These are phyloP conservation scores for Rhingia rostrata DNA, from an alignment of 2,888 invertebrate species.

Conservation along the genomic window DNA sequence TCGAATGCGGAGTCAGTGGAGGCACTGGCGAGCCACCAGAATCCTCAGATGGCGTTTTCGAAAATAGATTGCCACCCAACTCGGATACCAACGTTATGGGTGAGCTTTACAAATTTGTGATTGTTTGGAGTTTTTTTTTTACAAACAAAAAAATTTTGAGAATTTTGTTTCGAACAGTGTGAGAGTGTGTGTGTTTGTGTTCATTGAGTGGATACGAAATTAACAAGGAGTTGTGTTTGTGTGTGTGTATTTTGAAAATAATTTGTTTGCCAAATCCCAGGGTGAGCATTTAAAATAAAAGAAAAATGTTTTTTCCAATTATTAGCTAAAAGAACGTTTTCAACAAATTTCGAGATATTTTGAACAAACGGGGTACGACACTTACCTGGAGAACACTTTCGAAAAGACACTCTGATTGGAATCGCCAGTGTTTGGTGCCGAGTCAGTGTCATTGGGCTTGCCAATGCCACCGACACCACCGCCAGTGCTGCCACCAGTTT, in stretches of 20 bases:
- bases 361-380: neutral
- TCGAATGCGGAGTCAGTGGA: constrained; percentile 86
- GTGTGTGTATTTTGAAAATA: constrained; percentile 20
- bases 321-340: constrained; percentile 28
- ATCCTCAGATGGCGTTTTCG: constrained; percentile 96
- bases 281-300: constrained; percentile 74
- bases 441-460: constrained; percentile 81
- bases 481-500: constrained; percentile 84
- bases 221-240: constrained; percentile 28
- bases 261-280: constrained; percentile 79
- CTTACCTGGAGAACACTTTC: constrained; percentile 95
- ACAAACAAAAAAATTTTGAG: constrained; percentile 25
- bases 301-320: constrained; percentile 71
- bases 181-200: constrained; percentile 39
- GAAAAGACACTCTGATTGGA: constrained; percentile 91
- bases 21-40: constrained; percentile 88
- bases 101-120: constrained; percentile 85
- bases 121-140: constrained; percentile 26
- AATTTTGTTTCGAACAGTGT: constrained; percentile 44
- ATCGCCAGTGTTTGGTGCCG: constrained; percentile 84
- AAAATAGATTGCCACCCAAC: constrained; percentile 97
- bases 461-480: constrained; percentile 74
- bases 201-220: constrained; percentile 56
- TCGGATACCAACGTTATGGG: constrained; percentile 97
- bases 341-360: constrained; percentile 36